Percentiles rank a stretch among this genome's conserved stretches.
Evolutionary conservation across 2,888 invertebrate genomes (phyloP).

Genomic region (Melanostoma mellinum): DNA sequence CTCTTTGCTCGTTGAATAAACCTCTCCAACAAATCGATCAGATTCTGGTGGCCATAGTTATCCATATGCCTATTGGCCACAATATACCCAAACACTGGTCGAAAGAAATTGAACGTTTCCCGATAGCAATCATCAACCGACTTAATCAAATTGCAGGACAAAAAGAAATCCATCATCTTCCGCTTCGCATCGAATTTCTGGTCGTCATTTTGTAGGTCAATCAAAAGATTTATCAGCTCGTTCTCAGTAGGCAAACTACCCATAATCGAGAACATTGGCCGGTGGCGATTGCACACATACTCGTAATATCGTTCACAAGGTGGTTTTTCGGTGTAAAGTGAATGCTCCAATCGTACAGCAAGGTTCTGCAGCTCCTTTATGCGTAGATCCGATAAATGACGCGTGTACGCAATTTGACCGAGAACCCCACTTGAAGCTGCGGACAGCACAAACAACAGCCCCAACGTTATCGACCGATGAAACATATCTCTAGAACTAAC

Average conservation of each 20-base stretch:
- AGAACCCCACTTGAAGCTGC: constrained; percentile 5
- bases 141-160: constrained; percentile 78
- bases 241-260: constrained; percentile 76
- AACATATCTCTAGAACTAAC: constrained; percentile 57
- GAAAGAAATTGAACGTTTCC: constrained; percentile 79
- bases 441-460: constrained; percentile 36
- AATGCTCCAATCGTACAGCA: constrained; percentile 76
- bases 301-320: constrained; percentile 79
- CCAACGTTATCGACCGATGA: constrained; percentile 52
- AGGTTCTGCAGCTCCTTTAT: constrained; percentile 77
- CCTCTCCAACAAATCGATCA: constrained; percentile 75
- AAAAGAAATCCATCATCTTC: constrained; percentile 79
- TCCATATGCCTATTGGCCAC: constrained; percentile 77
- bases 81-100: constrained; percentile 79
- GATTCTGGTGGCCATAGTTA: constrained; percentile 75
- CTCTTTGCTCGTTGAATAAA: constrained; percentile 75
- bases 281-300: constrained; percentile 79
- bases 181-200: constrained; percentile 79
- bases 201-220: constrained; percentile 77
- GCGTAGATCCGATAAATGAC: constrained; percentile 77
- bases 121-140: constrained; percentile 79
- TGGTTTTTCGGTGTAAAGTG: constrained; percentile 77
- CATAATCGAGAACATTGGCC: constrained; percentile 79
- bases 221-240: constrained; percentile 77
- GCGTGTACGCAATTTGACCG: constrained; percentile 76